Evolutionary conservation across 2,797 vertebrate species (phyloP).

Genomic region (Ciconia nigra): DNA sequence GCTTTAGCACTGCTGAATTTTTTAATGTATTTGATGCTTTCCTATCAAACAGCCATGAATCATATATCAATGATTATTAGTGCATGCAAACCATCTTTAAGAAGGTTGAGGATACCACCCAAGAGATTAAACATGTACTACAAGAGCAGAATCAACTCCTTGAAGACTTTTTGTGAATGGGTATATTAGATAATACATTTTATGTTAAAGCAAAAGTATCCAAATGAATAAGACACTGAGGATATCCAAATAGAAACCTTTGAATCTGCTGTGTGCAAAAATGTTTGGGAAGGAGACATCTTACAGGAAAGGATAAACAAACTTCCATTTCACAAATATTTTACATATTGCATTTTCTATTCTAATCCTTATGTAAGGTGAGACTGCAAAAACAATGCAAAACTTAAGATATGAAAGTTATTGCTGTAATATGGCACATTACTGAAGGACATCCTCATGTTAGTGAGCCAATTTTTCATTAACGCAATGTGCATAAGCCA

Average conservation of each 20-base stretch:
- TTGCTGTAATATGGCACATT: not conserved
- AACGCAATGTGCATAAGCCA: not conserved
- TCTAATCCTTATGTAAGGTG: not conserved
- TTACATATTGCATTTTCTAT: not conserved
- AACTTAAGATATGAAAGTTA: not conserved
- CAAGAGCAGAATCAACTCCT: not conserved
- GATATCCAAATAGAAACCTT: not conserved
- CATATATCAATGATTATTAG: not conserved
- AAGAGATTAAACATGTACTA: not conserved
- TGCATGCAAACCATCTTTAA: not conserved
- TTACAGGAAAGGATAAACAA: not conserved
- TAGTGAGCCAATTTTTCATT: not conserved
- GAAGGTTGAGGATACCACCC: not conserved
- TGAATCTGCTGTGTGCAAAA: not conserved
- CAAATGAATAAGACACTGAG: not conserved
- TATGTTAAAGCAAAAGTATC: not conserved
- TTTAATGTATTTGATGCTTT: not conserved
- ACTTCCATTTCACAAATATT: not conserved
- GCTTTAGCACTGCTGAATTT: not conserved
- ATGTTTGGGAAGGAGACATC: not conserved
- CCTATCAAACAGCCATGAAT: not conserved
- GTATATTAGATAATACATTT: not conserved
- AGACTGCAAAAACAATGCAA: not conserved
- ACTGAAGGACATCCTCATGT: not conserved
- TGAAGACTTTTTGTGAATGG: not conserved